Evolutionary conservation across 2,888 invertebrate species (phyloP), one percentile per base, ranked within the genome.

Genomic region (Cerastoderma edule): DNA sequence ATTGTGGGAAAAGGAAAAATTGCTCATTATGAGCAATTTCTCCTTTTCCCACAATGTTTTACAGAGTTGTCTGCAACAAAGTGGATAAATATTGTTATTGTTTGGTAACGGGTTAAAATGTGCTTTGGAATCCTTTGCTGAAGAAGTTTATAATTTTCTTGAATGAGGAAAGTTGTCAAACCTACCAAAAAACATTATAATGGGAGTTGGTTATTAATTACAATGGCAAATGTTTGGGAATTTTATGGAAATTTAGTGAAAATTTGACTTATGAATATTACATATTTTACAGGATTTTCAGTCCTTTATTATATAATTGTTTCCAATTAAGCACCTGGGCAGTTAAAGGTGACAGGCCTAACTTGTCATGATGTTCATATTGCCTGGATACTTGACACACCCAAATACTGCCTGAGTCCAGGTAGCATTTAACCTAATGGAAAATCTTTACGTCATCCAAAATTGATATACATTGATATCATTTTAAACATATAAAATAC

Each of bases 251-350:
- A 57, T 32, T 19, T 33, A 33, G 57, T 27, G 57, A 27, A 57
- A 35, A 16, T 57, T 57, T 57, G 57, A 57, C 30, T 57, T 57
- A 57, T 57, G 32, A 32, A 57, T 57, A 22, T 57, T n/a, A 57
- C 57, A n/a, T 35, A n/a, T 33, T 57, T 30, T 35, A n/a, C n/a
- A n/a, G n/a, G n/a, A n/a, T n/a, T 50, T 50, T 50, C 22, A 10
- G 22, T 46, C 22, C 22, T 22, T 10, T 24, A 50, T 50, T 50
- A 22, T 50, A 27, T 50, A 50, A 50, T 50, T 22, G 22, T 50
- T 50, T 50, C n/a, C n/a, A 50, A 50, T 13, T n/a, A 19, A 10
- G 24, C 50, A 50, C 50, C 50, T 50, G 50, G 10, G 50, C 50
- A 50, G 24, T 22, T 50, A 22, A 50, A 10, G 24, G 1, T 46